These are phyloP conservation scores for Echiichthys vipera DNA, from an alignment of 2,797 vertebrate genomes.

Conservation along the genomic window DNA sequence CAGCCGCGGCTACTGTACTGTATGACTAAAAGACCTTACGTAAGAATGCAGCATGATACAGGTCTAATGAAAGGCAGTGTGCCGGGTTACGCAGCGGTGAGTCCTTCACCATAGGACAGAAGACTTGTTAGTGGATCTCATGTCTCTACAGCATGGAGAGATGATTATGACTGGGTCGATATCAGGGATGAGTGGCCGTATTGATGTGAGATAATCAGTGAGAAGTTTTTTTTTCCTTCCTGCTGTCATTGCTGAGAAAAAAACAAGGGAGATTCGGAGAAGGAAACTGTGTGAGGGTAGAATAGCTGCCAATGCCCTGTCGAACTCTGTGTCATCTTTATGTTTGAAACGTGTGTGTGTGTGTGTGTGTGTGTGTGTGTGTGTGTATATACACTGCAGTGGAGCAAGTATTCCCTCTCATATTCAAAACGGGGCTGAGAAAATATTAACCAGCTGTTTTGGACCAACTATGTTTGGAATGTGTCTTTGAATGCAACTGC, in stretches of 20 bases:
- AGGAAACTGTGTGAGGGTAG: constrained; percentile 17
- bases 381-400: constrained; percentile 9
- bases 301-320: constrained; percentile 7
- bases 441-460: constrained; percentile 81
- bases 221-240: constrained; percentile 27
- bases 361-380: constrained; percentile 3
- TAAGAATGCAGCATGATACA: constrained; percentile 63
- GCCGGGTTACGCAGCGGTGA: constrained; percentile 23
- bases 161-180: constrained; percentile 69
- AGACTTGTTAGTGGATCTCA: constrained; percentile 47
- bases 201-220: constrained; percentile 57
- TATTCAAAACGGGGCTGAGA: constrained; percentile 44
- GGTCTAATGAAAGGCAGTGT: constrained; percentile 55
- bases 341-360: constrained; percentile 22
- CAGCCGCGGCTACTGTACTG: constrained; percentile 42
- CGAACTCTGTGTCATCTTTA: constrained; percentile 9
- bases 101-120: constrained; percentile 50
- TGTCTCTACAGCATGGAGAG: constrained; percentile 44
- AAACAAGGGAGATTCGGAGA: constrained; percentile 18
- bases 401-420: constrained; percentile 48
- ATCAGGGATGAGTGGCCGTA: constrained; percentile 54
- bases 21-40: constrained; percentile 62
- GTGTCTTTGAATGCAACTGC: constrained; percentile 66
- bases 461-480: constrained; percentile 75
- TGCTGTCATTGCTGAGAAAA: constrained; percentile 37